Evolutionary conservation across 2,888 invertebrate species (phyloP).

Genomic region (Amaurobius ferox): DNA sequence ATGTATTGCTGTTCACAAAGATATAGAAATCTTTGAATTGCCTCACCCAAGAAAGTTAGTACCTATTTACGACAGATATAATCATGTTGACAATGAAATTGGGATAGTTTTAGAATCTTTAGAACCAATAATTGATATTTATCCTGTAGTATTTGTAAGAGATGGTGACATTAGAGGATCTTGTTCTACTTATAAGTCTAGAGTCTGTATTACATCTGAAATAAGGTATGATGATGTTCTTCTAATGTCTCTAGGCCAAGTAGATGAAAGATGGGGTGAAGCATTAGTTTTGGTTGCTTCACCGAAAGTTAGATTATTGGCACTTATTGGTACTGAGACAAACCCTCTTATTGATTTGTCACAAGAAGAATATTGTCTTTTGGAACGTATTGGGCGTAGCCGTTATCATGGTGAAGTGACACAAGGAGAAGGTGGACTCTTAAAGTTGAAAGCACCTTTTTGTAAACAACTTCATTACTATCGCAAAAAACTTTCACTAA

Average conservation of each 20-base stretch:
- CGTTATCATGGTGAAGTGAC: constrained; percentile 85
- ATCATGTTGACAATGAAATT: constrained; percentile 63
- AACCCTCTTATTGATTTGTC: constrained; percentile 80
- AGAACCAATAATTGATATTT: constrained; percentile 80
- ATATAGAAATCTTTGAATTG: constrained; percentile 82
- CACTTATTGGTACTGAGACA: constrained; percentile 80
- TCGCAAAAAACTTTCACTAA: constrained; percentile 81
- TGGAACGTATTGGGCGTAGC: constrained; percentile 85
- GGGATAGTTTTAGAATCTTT: constrained; percentile 77
- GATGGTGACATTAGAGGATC: constrained; percentile 82
- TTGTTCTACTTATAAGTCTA: constrained; percentile 82
- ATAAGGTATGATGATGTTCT: constrained; percentile 76
- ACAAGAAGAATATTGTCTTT: constrained; percentile 83
- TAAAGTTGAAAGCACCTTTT: constrained; percentile 77
- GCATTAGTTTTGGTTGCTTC: constrained; percentile 85
- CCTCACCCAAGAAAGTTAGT: constrained; percentile 81
- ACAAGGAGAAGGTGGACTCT: constrained; percentile 81
- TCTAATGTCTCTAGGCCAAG: constrained; percentile 79
- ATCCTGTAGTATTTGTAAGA: constrained; percentile 81
- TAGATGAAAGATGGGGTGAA: constrained; percentile 81
- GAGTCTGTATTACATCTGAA: constrained; percentile 80
- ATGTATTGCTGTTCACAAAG: constrained; percentile 79
- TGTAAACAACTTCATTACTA: constrained; percentile 82
- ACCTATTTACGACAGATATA: constrained; percentile 77
- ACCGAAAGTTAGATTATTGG: constrained; percentile 81